phyloP scores from a whole-genome alignment of 2,113 vertebrate species.

The Malurus alboscapulatus region DNA sequence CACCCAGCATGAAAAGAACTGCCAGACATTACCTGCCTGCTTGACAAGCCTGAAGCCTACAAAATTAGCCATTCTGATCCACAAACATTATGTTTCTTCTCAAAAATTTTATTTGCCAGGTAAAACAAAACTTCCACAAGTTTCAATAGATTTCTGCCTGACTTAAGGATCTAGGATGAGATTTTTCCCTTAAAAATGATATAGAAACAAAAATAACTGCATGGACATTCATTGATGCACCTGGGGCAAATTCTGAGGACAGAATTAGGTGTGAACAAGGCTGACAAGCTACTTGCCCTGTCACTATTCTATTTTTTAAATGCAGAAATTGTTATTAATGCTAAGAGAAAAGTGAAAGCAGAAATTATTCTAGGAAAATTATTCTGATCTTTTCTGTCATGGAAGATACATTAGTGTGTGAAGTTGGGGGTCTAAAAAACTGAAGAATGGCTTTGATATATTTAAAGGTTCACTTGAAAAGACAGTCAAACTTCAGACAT shows the following conservation, averaged over 20 bases:
- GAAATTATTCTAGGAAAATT: not conserved
- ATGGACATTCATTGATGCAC: not conserved
- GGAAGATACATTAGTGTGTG: not conserved
- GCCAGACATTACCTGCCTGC: not conserved
- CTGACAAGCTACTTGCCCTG: not conserved
- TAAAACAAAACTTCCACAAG: not conserved
- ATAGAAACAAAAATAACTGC: not conserved
- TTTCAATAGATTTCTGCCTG: not conserved
- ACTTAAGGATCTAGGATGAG: not conserved
- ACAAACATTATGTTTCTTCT: not conserved
- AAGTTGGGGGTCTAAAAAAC: not conserved
- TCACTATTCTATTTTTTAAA: not conserved
- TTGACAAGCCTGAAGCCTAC: not conserved
- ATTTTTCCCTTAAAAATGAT: not conserved
- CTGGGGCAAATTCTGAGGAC: not conserved
- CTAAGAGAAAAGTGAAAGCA: not conserved
- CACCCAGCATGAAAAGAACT: not conserved
- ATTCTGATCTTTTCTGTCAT: not conserved
- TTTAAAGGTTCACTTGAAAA: slow-evolving; percentile 38
- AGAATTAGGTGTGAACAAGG: not conserved
- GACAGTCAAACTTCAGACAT: not conserved
- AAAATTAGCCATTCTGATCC: not conserved
- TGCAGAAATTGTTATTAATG: not conserved
- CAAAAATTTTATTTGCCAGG: not conserved
- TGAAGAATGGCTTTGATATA: not conserved